Evolutionary conservation across 1,140 invertebrate species (phyloP).

Genomic region (Drosophila kanapiae): DNA sequence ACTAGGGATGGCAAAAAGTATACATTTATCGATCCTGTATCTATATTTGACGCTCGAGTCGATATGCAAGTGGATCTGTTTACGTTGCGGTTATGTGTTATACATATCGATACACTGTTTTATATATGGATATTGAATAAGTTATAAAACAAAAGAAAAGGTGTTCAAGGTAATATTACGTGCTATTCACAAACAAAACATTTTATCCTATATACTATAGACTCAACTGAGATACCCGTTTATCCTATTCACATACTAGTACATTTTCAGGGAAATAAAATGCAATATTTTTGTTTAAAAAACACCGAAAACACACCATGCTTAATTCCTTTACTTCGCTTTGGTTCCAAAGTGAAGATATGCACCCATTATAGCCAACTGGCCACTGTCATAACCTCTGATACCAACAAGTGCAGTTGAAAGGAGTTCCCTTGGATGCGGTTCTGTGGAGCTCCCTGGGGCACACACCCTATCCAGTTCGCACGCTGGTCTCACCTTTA

Average conservation of each 20-base stretch:
- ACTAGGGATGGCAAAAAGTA: too few relatives aligned
- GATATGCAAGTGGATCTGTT: too few relatives aligned
- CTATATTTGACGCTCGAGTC: too few relatives aligned
- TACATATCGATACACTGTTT: too few relatives aligned
- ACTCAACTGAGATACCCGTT: too few relatives aligned
- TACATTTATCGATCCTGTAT: too few relatives aligned
- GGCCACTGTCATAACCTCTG: constrained; percentile 12
- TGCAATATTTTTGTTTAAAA: background rate
- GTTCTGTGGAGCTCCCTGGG: constrained; percentile 55
- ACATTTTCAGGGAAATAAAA: background rate
- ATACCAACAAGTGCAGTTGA: constrained; percentile 10
- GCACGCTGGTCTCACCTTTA: constrained; percentile 61
- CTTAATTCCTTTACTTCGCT: background rate
- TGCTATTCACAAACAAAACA: too few relatives aligned
- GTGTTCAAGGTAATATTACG: too few relatives aligned
- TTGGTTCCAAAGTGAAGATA: background rate
- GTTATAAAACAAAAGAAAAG: too few relatives aligned
- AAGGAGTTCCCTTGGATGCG: background rate
- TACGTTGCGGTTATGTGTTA: too few relatives aligned
- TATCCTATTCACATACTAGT: background rate
- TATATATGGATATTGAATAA: too few relatives aligned
- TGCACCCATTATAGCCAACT: background rate
- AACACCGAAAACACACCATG: background rate
- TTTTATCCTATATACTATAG: too few relatives aligned
- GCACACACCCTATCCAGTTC: constrained; percentile 67